Evolutionary conservation across 2,113 vertebrate species (phyloP).

Genomic region (Helogale parvula): DNA sequence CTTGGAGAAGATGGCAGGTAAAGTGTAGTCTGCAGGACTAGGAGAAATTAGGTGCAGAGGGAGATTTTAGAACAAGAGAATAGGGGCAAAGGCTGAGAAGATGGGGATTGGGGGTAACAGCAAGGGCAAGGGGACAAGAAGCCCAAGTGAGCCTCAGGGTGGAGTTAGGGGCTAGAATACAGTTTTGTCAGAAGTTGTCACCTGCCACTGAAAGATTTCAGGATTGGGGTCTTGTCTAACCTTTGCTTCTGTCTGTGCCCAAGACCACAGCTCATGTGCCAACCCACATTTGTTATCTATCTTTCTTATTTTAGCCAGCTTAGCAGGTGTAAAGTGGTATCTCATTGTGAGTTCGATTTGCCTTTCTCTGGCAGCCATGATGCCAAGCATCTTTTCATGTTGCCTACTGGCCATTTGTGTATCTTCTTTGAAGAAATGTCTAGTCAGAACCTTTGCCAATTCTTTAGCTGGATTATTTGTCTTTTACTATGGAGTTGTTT

Average conservation of each 20-base stretch:
- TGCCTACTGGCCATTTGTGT: neutral
- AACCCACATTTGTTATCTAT: neutral
- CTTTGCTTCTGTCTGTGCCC: neutral
- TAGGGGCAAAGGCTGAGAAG: neutral
- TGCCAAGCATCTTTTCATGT: neutral
- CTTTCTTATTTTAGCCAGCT: neutral
- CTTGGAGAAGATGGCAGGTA: neutral
- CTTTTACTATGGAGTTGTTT: neutral
- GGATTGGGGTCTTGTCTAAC: neutral
- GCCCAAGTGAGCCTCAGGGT: neutral
- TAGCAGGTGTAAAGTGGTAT: neutral
- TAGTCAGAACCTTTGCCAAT: neutral
- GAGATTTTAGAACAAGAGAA: neutral
- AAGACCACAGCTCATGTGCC: neutral
- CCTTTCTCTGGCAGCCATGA: neutral
- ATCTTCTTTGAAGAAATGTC: neutral
- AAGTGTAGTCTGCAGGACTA: neutral
- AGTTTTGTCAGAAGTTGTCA: neutral
- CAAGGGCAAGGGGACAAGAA: neutral
- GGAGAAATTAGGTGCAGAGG: neutral
- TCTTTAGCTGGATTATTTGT: neutral
- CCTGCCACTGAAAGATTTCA: neutral
- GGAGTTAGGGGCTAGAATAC: neutral
- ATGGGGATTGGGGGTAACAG: neutral
- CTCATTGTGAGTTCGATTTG: neutral